phyloP scores from a whole-genome alignment of 2,113 vertebrate genomes.

The Phalacrocorax aristotelis region DNA sequence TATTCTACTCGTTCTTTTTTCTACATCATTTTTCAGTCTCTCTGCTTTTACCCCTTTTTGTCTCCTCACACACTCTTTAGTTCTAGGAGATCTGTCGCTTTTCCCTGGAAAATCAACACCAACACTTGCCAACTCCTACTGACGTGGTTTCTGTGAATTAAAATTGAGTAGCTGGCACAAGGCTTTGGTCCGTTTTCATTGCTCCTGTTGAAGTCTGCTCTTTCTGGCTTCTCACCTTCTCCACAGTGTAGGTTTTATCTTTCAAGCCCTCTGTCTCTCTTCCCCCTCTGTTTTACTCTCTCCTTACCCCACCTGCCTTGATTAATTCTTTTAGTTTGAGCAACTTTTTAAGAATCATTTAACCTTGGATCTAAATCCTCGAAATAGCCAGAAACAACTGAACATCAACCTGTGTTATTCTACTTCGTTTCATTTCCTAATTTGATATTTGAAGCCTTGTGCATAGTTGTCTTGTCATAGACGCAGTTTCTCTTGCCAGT shows the following conservation, averaged over 20 bases:
- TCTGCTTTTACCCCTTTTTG: background rate
- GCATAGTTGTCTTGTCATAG: background rate
- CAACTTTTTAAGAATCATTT: background rate
- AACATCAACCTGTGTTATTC: background rate
- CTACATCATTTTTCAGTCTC: background rate
- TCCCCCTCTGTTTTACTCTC: background rate
- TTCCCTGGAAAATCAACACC: background rate
- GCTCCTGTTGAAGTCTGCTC: background rate
- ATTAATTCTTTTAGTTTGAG: background rate
- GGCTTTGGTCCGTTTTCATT: background rate
- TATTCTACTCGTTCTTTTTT: background rate
- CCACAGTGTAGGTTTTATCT: background rate
- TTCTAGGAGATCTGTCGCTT: background rate
- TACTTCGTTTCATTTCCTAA: background rate
- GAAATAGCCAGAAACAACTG: background rate
- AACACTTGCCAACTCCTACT: rapidly evolving
- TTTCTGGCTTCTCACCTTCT: background rate
- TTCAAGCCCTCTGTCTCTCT: background rate
- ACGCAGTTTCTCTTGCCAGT: background rate
- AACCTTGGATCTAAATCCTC: background rate
- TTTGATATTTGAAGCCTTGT: background rate
- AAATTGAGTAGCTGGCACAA: background rate
- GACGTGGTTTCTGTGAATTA: background rate
- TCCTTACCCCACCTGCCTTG: background rate
- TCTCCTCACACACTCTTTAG: background rate